Evolutionary conservation across 2,113 vertebrate species (phyloP), one percentile per base, ranked within the genome.

Genomic region (Pseudopodoces humilis): DNA sequence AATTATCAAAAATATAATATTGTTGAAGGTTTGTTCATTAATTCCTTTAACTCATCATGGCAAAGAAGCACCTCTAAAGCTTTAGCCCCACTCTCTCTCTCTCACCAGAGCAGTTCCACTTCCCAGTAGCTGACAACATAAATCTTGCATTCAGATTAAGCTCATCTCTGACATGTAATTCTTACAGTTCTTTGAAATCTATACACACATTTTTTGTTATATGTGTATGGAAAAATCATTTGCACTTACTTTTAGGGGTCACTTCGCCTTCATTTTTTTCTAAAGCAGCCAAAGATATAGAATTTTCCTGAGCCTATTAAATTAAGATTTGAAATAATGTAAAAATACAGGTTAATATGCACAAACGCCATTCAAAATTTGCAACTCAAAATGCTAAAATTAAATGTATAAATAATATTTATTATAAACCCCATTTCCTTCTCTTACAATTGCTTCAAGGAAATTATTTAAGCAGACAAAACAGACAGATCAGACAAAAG

Each of bases 281-380:
- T 94, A 99, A 97, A 91, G 97, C 98, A 95, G 97, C 97, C 91
- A 98, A 98, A 96, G 96, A 98, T 9, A 98, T 83, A 39, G 98
- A 91, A 41, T 98, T 98, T 94, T 98, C 98, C 96, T 98, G 97
- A 91, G 94, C 93, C 98, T 99, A 91, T 58, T 68, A 90, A 96
- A 92, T 58, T 33, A 86, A 65, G 55, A 83, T 75, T 95, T 81
- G 59, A 95, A 58, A 95, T 53, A 86, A 85, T 74, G n/a, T 67
- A 86, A 72, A 92, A 92, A 47, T 56, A 58, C 68, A 96, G 68
- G 81, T 88, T 76, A 95, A 91, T 33, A 83, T 13, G 14, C 78
- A 91, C 1, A 5, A 56, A 69, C 2, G 6, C 28, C 28, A 60
- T 60, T 70, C 44, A 86, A 43, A 89, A 80, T 28, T 11, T 91